These are phyloP conservation scores for Palythoa caribaeorum DNA, from an alignment of 92 coral and sea anemone genomes.

Conservation along the genomic window DNA sequence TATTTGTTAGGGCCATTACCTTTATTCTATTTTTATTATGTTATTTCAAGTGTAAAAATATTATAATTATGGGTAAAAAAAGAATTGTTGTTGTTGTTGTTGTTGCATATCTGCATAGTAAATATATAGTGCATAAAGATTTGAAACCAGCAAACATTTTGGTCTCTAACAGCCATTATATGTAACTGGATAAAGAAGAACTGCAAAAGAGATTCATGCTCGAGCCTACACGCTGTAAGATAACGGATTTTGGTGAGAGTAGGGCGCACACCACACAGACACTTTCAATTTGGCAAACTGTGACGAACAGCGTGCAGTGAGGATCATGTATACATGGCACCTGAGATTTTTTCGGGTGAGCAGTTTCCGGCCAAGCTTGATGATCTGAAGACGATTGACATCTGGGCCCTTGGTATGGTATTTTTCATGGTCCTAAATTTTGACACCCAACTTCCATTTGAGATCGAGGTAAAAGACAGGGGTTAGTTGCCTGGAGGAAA, in stretches of 20 bases:
- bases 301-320: neutral
- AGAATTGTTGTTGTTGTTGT: too few relatives aligned
- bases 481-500: slow-evolving; percentile 24
- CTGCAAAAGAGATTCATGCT: slow-evolving; percentile 20
- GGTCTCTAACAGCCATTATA: slow-evolving; percentile 40
- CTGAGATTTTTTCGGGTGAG: neutral
- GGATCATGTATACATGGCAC: neutral
- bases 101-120: slow-evolving; percentile 30
- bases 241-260: slow-evolving; percentile 11
- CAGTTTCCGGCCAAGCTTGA: slow-evolving; percentile 17
- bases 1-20: too few relatives aligned
- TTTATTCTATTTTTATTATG: too few relatives aligned
- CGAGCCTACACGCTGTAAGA: slow-evolving; percentile 26
- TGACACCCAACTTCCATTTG: slow-evolving; percentile 17
- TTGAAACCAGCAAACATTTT: slow-evolving; percentile 52
- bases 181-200: slow-evolving; percentile 27
- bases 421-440: slow-evolving; percentile 24
- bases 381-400: slow-evolving; percentile 37
- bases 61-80: too few relatives aligned
- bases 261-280: neutral
- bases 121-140: slow-evolving; percentile 42
- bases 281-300: neutral
- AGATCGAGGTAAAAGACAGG: slow-evolving; percentile 20
- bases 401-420: slow-evolving; percentile 30
- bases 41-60: too few relatives aligned